Evolutionary conservation across 2,888 invertebrate genomes (phyloP).

Genomic region (Parelbella ahira): DNA sequence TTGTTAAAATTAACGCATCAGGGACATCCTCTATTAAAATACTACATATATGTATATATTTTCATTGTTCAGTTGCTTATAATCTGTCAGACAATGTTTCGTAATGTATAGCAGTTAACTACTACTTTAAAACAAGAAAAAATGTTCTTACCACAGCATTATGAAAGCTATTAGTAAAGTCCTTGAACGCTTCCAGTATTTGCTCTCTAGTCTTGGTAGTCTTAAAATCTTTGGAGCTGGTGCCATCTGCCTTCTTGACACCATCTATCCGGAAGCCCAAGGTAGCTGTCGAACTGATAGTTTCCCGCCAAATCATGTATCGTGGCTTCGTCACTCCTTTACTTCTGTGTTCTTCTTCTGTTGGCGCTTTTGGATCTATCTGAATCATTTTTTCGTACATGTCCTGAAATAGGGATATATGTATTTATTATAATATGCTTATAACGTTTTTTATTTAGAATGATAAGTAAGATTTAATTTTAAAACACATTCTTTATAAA

Average conservation of each 20-base stretch:
- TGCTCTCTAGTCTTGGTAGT: slow-evolving; percentile 93
- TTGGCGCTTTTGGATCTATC: slow-evolving; percentile 93
- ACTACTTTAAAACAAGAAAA: no score
- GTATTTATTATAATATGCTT: no score
- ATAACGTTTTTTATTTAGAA: no score
- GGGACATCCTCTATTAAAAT: no score
- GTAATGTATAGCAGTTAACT: no score
- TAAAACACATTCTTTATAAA: no score
- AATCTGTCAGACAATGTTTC: no score
- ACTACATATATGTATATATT: no score
- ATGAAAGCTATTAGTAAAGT: slow-evolving; percentile 89
- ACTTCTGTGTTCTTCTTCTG: slow-evolving; percentile 92
- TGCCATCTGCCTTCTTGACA: slow-evolving; percentile 92
- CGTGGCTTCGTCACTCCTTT: slow-evolving; percentile 97
- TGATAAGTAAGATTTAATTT: no score
- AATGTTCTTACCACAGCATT: slow-evolving; percentile 90
- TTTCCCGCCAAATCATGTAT: slow-evolving; percentile 97
- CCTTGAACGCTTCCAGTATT: slow-evolving; percentile 88
- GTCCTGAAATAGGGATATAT: slow-evolving; percentile 81
- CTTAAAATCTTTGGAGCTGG: slow-evolving; percentile 96
- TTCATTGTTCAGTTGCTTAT: no score
- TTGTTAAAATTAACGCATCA: no score
- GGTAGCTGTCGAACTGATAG: slow-evolving; percentile 97
- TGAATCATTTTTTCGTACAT: slow-evolving; percentile 99
- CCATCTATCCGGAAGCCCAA: slow-evolving; percentile 98